Percentiles rank a stretch among this genome's conserved stretches.
Conservation (phyloP, 2,113 vertebrate genomes). For the Brachyhypopomus gauderio region DNA sequence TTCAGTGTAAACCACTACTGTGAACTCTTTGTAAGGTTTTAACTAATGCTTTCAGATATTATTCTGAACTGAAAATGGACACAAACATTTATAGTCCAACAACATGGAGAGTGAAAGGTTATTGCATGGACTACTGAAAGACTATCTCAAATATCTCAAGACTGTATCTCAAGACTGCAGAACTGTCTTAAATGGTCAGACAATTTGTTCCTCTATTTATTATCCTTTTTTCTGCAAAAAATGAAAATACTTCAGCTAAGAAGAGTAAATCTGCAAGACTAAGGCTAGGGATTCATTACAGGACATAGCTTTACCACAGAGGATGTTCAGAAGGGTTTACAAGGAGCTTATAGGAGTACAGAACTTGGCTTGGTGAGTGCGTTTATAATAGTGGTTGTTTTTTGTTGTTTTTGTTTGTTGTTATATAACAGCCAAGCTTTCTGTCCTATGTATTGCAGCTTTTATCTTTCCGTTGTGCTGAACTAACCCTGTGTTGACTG, state of each 20-base stretch:
- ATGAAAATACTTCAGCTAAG: background rate
- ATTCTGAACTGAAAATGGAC: conserved; percentile 6
- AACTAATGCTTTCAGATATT: conserved; percentile 12
- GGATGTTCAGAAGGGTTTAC: background rate
- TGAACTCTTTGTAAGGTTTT: conserved; percentile 2
- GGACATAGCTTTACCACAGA: background rate
- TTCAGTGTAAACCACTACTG: conserved; percentile 12
- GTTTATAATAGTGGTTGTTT: background rate
- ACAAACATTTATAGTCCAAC: conserved; percentile 25
- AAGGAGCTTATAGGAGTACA: background rate
- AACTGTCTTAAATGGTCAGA: background rate
- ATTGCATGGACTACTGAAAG: conserved; percentile 25
- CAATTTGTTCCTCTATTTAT: conserved; percentile 20
- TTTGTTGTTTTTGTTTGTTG: background rate
- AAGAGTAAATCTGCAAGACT: background rate
- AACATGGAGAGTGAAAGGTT: conserved; percentile 45
- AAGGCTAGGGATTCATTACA: background rate
- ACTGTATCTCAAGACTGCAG: background rate
- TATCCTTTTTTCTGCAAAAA: background rate
- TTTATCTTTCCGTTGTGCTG: conserved; percentile 1
- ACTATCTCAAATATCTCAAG: background rate
- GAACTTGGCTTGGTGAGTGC: background rate
- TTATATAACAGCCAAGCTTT: background rate
- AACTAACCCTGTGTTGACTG: conserved; percentile 24
- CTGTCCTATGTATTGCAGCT: conserved; percentile 30